Evolutionary conservation across 2,113 vertebrate genomes (phyloP), one percentile per base, ranked within the genome.

Genomic region (Thinocorus orbignyianus): DNA sequence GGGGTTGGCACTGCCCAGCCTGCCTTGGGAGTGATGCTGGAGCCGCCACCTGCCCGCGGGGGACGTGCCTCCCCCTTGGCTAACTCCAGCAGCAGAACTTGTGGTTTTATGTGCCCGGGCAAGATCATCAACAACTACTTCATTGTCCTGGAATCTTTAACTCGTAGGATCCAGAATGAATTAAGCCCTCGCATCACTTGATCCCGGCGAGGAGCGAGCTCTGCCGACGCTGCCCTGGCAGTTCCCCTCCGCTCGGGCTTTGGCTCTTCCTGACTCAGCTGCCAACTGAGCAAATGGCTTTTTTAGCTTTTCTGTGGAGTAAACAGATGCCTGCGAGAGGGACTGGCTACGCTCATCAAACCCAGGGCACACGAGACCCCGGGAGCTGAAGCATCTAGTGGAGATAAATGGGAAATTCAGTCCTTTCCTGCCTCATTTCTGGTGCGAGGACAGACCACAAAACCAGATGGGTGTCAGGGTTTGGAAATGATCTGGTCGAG

Each of bases 71-170:
- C 23, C 64, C 58, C 69, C 35, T 81, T 71, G 69, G 90, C 94
- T 41, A 94, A 11, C 80, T 60, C 60, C 81, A 30, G n/a, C 11
- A 20, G 33, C 65, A 39, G 51, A 93, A 25, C 73, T 68, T 46
- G 69, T 71, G 80, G 24, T 78, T 66, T 39, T 4, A 30, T 69
- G 86, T 92, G 93, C 83, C 82, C 49, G 1, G 68, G 44, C 52
- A 72, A 41, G 61, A 52, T 61, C 39, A 76, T 79, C 86, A 89
- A 90, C 95, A 94, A 90, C 91, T 94, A 92, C 93, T 88, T 96
- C 93, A 96, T 58, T 96, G 94, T 95, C 93, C 74, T 95, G 96
- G 93, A 95, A 97, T 96, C 95, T 71, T 65, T 60, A 91, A 61
- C 78, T 93, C 61, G 1, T 13, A 74, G 91, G 83, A 93, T 96